Evolutionary conservation across 2,888 invertebrate species (phyloP), one percentile per base, ranked within the genome.

Genomic region (Adineta ricciae): DNA sequence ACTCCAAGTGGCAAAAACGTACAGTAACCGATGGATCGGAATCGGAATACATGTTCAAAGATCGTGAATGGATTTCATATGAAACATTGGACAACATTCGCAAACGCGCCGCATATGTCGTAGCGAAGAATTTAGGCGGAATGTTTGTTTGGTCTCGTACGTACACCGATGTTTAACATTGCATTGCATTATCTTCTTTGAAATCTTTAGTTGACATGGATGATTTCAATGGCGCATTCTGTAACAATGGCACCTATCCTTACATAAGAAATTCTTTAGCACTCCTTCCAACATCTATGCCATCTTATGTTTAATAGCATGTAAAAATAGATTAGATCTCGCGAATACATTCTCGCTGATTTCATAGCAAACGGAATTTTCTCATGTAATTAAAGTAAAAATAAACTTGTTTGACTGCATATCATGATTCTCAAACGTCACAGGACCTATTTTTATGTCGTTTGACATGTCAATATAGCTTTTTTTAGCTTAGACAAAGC

Each of bases 41-140:
- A 56, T 83, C 83, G 46, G 54, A 85, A 46, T 84, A 84, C 49
- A 38, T 85, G 46, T 54, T 73, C 38, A 83, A 84, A 84, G 64
- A 78, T 49, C 49, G 72, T 32, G 83, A 86, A 54, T 86, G 86
- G 86, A 84, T 86, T 21, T 56, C 82, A 19, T 86, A 84, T 56
- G 86, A 86, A 41, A 54, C 84, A 27, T n/a, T 83, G 5, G 84
- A 84, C 27, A 84, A 82, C 46, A 82, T 86, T 72, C 84, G 84
- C 49, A 56, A 84, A 27, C 78, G 84, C 38, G 86, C 86, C 3
- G 86, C 86, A 27, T 86, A 86, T 84, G 86, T 86, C 14, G 86
- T 86, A 8, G 84, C 86, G 2, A 86, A 84, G 46, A 84, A 82
- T 38, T 83, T 86, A 49, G 86, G 86, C 8, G 86, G 86, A 46